Evolutionary conservation across 2,888 invertebrate genomes (phyloP).

Genomic region (Nebria salina): DNA sequence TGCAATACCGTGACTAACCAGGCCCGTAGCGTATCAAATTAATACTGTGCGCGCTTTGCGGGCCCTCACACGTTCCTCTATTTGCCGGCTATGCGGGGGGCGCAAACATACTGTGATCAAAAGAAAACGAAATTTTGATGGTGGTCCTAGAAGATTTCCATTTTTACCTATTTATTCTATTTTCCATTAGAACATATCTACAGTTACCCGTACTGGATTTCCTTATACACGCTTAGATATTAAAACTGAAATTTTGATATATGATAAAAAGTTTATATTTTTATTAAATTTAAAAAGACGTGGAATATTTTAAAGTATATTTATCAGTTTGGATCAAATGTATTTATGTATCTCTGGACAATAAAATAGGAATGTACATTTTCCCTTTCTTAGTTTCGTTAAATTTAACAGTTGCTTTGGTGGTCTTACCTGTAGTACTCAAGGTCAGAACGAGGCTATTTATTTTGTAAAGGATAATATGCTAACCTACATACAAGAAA

Average conservation of each 20-base stretch:
- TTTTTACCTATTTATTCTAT: too few species aligned
- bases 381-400: not conserved
- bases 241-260: too few species aligned
- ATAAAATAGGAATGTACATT: not conserved
- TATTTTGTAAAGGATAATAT: not conserved
- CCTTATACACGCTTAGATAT: too few species aligned
- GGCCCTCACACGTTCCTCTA: not conserved
- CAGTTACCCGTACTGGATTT: too few species aligned
- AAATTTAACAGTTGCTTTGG: not conserved
- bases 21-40: not conserved
- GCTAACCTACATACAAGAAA: conserved; percentile 14
- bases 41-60: not conserved
- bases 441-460: not conserved
- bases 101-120: not conserved
- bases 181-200: too few species aligned
- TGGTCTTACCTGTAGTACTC: not conserved
- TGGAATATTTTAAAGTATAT: too few species aligned
- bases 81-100: not conserved
- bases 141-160: not conserved
- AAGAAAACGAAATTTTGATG: not conserved
- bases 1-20: not conserved
- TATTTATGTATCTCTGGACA: too few species aligned
- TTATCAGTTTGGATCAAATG: too few species aligned
- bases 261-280: too few species aligned
- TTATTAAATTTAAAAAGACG: too few species aligned